Evolutionary conservation across 1,140 invertebrate species (phyloP).

Genomic region (Saccostrea echinata): DNA sequence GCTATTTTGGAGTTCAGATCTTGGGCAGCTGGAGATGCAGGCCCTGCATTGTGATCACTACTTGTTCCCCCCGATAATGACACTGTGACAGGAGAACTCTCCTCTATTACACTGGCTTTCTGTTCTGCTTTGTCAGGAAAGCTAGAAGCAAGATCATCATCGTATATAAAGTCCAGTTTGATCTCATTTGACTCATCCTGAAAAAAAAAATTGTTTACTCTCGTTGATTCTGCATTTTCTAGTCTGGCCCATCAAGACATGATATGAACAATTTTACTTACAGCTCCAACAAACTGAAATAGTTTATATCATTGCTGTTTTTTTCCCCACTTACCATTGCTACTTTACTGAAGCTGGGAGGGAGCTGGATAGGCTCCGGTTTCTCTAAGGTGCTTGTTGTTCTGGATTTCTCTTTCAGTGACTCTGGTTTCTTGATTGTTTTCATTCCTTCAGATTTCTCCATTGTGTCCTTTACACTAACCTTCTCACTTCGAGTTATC

Average conservation of each 20-base stretch:
- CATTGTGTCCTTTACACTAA: conserved; percentile 68
- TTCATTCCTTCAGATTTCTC: conserved; percentile 68
- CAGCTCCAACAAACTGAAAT: not conserved
- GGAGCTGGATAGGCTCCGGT: conserved; percentile 77
- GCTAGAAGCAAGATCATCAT: conserved; percentile 83
- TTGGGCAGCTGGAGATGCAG: conserved; percentile 87
- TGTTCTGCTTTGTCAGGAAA: conserved; percentile 85
- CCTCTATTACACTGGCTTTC: conserved; percentile 71
- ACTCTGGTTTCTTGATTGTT: conserved; percentile 74
- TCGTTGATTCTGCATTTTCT: no score
- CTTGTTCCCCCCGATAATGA: conserved; percentile 82
- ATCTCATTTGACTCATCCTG: conserved; percentile 90
- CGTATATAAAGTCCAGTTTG: conserved; percentile 94
- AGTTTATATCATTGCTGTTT: not conserved
- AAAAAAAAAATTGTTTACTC: not conserved
- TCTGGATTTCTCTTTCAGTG: conserved; percentile 62
- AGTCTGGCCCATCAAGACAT: no score
- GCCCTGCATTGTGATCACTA: conserved; percentile 79
- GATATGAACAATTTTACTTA: no score
- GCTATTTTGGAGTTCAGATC: conserved; percentile 96
- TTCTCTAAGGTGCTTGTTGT: conserved; percentile 64
- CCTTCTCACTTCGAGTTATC: conserved; percentile 70
- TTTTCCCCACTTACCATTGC: conserved; percentile 73
- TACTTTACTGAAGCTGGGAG: conserved; percentile 75
- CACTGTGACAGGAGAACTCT: conserved; percentile 80